These are phyloP conservation scores for Heteromurus nitidus DNA, from an alignment of 2,888 invertebrate species.

Conservation along the genomic window DNA sequence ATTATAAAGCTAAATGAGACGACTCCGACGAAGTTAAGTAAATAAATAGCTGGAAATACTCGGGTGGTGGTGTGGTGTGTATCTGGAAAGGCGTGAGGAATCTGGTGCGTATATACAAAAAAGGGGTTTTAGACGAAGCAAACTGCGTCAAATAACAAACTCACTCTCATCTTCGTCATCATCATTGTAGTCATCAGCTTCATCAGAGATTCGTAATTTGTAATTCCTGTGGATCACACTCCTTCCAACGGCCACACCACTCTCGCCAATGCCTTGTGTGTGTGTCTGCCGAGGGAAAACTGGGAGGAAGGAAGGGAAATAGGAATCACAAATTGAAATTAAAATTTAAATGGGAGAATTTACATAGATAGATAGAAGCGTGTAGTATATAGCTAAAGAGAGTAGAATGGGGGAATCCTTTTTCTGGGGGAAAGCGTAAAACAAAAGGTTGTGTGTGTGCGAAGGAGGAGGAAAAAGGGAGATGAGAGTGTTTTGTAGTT, in stretches of 20 bases:
- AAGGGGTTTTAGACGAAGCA: neutral
- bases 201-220: conserved; percentile 34
- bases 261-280: neutral
- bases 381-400: no score
- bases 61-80: neutral
- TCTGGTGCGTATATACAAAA: neutral
- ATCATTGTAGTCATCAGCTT: conserved; percentile 24
- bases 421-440: neutral
- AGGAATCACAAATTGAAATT: conserved; percentile 55
- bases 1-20: conserved; percentile 32
- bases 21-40: conserved; percentile 13
- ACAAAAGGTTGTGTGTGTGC: neutral
- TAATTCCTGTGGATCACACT: conserved; percentile 9
- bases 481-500: no score
- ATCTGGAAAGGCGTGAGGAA: neutral
- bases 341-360: conserved; percentile 51
- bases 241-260: neutral
- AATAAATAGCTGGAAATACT: conserved; percentile 10
- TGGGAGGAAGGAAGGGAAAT: conserved; percentile 21
- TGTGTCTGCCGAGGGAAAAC: neutral
- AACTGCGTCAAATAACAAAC: conserved; percentile 10
- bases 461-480: neutral
- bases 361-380: conserved; percentile 36
- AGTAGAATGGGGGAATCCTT: neutral
- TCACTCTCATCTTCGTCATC: conserved; percentile 9